A percentile compares a stretch with the other conserved stretches of the same genome.
Evolutionary conservation across 2,113 vertebrate species (phyloP).

Genomic region (Rhinichthys klamathensis): DNA sequence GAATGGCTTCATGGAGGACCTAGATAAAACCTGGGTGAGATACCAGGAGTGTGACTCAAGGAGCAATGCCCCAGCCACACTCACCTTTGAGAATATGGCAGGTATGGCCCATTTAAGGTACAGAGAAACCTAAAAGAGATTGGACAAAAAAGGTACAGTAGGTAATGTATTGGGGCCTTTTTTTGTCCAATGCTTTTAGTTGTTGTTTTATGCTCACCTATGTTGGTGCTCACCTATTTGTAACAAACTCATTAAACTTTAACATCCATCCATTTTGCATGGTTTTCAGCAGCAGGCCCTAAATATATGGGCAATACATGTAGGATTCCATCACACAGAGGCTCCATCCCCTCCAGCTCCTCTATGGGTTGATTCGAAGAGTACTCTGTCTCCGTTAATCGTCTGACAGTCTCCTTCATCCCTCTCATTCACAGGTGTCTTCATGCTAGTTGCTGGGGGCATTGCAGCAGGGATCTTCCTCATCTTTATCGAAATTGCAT

Average conservation of each 20-base stretch:
- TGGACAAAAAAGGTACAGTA: constrained; percentile 81
- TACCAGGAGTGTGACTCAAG: constrained; percentile 98
- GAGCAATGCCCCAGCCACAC: constrained; percentile 96
- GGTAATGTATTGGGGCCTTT: constrained; percentile 78
- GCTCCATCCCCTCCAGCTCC: neutral
- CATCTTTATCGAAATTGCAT: constrained; percentile 99
- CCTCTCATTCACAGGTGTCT: constrained; percentile 81
- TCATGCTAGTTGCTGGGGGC: constrained; percentile 86
- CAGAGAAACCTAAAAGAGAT: constrained; percentile 76
- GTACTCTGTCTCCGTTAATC: neutral
- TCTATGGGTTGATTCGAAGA: constrained; percentile 24
- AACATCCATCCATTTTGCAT: constrained; percentile 52
- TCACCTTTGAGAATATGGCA: constrained; percentile 99
- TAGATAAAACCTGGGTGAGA: constrained; percentile 98
- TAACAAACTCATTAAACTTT: constrained; percentile 38
- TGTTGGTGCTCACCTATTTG: constrained; percentile 56
- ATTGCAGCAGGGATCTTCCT: constrained; percentile 99
- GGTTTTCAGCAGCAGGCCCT: constrained; percentile 37
- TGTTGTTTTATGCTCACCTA: constrained; percentile 60
- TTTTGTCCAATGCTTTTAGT: constrained; percentile 81
- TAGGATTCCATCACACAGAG: constrained; percentile 38
- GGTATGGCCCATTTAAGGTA: constrained; percentile 78
- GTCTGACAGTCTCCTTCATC: constrained; percentile 56
- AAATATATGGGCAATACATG: constrained; percentile 21
- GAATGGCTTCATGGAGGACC: constrained; percentile 98